Percentiles rank a stretch among this genome's conserved stretches.
phyloP scores from a whole-genome alignment of 2,888 invertebrate species.

The Copidosoma aretas region DNA sequence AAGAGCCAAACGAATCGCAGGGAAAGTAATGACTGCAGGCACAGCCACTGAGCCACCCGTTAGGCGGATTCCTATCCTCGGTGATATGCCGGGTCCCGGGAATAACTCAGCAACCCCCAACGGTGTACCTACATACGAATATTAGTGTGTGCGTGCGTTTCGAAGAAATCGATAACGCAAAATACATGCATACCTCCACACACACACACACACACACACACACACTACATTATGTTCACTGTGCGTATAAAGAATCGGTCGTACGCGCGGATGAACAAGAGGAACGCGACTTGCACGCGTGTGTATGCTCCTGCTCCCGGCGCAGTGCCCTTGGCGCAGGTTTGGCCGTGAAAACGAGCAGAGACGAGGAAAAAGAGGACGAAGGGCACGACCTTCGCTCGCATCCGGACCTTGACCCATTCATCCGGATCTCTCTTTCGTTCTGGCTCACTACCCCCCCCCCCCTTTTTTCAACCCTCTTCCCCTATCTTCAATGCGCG shows the following conservation, averaged over 20 bases:
- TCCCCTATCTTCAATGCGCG: background rate
- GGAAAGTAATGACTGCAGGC: background rate
- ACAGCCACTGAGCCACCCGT: background rate
- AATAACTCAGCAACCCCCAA: background rate
- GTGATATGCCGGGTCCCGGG: background rate
- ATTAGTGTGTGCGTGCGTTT: too few relatives aligned
- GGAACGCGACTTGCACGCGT: too few relatives aligned
- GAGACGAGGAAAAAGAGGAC: background rate
- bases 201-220: background rate
- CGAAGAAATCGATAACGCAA: background rate
- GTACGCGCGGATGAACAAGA: too few relatives aligned
- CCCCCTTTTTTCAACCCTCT: background rate
- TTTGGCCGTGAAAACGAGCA: background rate
- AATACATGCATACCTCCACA: background rate
- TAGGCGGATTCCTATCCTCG: background rate
- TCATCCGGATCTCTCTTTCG: background rate
- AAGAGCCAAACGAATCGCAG: background rate
- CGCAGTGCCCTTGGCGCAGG: too few relatives aligned
- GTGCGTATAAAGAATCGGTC: too few relatives aligned
- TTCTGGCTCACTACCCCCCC: background rate
- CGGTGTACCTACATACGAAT: background rate
- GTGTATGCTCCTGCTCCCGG: too few relatives aligned
- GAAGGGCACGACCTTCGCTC: background rate
- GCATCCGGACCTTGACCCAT: conserved; percentile 21
- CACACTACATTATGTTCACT: background rate